Percentiles rank a stretch among this genome's conserved stretches.
phyloP scores from a whole-genome alignment of 37 sponge, comb jelly and placozoan genomes.

The Oopsacas minuta region DNA sequence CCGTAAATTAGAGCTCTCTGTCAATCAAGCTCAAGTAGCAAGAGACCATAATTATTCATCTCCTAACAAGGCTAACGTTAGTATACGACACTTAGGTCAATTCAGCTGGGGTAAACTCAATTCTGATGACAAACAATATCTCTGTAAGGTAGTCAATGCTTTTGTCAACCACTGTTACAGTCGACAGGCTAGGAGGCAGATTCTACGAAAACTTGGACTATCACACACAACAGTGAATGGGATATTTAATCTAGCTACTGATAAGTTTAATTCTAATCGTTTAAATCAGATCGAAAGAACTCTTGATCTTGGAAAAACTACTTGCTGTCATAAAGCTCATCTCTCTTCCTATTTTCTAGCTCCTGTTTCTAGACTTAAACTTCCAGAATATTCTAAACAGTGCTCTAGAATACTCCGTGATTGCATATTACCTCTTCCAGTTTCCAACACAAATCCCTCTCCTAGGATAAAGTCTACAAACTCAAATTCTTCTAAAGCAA shows the following conservation, averaged over 20 bases:
- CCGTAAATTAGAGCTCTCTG: background rate
- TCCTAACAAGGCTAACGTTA: background rate
- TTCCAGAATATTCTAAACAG: conserved; percentile 8
- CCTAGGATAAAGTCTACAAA: background rate
- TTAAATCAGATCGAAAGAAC: conserved; percentile 6
- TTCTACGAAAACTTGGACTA: background rate
- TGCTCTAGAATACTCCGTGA: background rate
- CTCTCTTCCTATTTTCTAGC: background rate
- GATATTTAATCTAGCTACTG: background rate
- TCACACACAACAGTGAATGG: background rate
- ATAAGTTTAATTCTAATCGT: background rate
- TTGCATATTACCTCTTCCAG: background rate
- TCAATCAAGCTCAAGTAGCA: background rate
- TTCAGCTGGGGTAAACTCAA: conserved; percentile 8
- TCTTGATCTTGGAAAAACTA: background rate
- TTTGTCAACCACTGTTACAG: background rate
- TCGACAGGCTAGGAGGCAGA: background rate
- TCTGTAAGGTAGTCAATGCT: background rate
- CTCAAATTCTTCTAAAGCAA: background rate
- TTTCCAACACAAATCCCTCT: background rate
- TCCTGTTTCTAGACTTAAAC: background rate
- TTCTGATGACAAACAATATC: background rate
- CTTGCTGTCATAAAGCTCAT: conserved; percentile 1
- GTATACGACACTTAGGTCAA: background rate
- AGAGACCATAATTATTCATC: background rate